phyloP scores from a whole-genome alignment of 2,113 vertebrate species.

The Picathartes gymnocephalus region DNA sequence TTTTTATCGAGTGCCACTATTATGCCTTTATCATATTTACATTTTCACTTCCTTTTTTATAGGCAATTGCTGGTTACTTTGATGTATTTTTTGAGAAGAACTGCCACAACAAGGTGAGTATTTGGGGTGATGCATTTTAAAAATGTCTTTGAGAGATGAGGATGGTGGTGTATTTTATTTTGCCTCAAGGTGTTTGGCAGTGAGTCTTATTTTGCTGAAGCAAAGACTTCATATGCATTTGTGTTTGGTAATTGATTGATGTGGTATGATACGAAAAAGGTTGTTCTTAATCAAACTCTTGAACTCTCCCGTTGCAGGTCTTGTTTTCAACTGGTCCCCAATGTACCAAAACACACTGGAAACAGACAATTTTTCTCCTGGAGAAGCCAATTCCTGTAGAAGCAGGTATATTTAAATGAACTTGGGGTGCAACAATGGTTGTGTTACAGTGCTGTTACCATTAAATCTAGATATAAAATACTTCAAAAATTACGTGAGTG shows the following conservation, averaged over 20 bases:
- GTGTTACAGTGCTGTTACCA: not conserved
- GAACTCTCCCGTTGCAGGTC: constrained; percentile 78
- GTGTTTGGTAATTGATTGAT: constrained; percentile 67
- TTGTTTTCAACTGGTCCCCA: constrained; percentile 90
- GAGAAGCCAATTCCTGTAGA: constrained; percentile 84
- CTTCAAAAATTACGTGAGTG: fast-evolving
- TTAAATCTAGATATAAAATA: not conserved
- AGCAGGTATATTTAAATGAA: constrained; percentile 74
- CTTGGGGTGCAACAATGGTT: not conserved
- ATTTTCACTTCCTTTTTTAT: not conserved
- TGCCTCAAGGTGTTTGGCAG: constrained; percentile 66
- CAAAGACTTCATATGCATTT: constrained; percentile 31
- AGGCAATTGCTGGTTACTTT: constrained; percentile 95
- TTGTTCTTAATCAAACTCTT: constrained; percentile 71
- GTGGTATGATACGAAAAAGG: constrained; percentile 66
- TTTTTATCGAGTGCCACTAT: not conserved
- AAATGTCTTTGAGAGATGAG: constrained; percentile 19
- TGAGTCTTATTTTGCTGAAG: constrained; percentile 68
- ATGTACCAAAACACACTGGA: constrained; percentile 90
- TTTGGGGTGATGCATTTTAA: constrained; percentile 16
- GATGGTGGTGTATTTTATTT: constrained; percentile 62
- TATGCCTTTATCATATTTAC: not conserved
- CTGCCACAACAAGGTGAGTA: constrained; percentile 85
- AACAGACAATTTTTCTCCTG: constrained; percentile 90
- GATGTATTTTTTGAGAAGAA: constrained; percentile 92